Conservation (phyloP, 2,797 vertebrate species). For the Thamnophis elegans region DNA sequence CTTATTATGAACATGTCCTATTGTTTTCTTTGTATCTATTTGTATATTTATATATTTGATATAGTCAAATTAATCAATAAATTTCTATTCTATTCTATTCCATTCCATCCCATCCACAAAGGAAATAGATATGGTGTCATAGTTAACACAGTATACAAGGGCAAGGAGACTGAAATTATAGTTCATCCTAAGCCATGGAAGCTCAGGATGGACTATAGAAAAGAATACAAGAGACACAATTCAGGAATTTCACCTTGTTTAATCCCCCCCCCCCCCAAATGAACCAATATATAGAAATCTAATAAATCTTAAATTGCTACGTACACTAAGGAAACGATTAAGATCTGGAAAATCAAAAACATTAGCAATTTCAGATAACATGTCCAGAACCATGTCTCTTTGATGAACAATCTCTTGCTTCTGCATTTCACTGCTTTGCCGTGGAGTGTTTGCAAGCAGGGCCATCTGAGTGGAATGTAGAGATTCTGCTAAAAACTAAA, state of each 20-base stretch:
- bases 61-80: not conserved
- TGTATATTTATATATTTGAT: not conserved
- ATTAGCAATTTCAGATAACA: slow-evolving; percentile 92
- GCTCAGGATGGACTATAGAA: not conserved
- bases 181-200: not conserved
- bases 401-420: slow-evolving; percentile 86
- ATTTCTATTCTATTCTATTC: not conserved
- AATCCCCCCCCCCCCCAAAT: not conserved
- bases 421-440: slow-evolving; percentile 79
- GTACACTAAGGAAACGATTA: slow-evolving; percentile 93
- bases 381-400: slow-evolving; percentile 88
- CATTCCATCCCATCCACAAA: not conserved
- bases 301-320: slow-evolving; percentile 39
- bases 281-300: not conserved
- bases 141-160: not conserved
- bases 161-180: not conserved
- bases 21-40: not conserved
- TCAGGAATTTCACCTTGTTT: not conserved
- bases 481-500: slow-evolving; percentile 94
- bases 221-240: not conserved
- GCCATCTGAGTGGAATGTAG: slow-evolving; percentile 87
- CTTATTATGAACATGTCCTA: not conserved
- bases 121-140: not conserved
- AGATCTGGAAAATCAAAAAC: slow-evolving; percentile 97
- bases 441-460: slow-evolving; percentile 76